phyloP scores from a whole-genome alignment of 1,140 invertebrate genomes.

The Caerostris extrusa region DNA sequence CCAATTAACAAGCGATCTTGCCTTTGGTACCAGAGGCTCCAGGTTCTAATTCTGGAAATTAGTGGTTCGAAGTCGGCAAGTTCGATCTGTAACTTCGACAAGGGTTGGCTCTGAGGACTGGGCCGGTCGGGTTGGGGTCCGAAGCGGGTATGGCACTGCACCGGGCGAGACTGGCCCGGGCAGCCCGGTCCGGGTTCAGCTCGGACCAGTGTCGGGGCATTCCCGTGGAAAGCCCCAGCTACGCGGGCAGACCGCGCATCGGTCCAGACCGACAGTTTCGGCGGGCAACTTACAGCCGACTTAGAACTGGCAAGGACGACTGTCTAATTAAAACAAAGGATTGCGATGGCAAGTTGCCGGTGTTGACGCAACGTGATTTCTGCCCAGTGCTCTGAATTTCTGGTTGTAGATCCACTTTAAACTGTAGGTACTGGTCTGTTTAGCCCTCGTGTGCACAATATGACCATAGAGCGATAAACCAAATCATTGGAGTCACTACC shows the following conservation, averaged over 20 bases:
- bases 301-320: background rate
- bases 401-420: too few species aligned
- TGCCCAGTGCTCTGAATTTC: too few species aligned
- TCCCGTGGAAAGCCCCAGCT: background rate
- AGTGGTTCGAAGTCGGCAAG: background rate
- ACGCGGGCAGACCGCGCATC: background rate
- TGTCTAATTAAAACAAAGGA: conserved; percentile 10
- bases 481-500: too few species aligned
- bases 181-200: background rate
- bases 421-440: too few species aligned
- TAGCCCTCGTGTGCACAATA: too few species aligned
- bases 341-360: too few species aligned
- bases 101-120: background rate
- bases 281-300: background rate
- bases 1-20: too few species aligned
- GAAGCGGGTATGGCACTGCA: background rate
- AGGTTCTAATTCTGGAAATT: too few species aligned
- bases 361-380: too few species aligned
- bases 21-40: too few species aligned
- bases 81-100: conserved; percentile 1
- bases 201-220: background rate
- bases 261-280: background rate
- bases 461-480: too few species aligned
- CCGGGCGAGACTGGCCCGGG: background rate
- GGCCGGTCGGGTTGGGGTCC: background rate